phyloP scores from a whole-genome alignment of 2,797 vertebrate genomes.

The Micropoecilia bifurca region DNA sequence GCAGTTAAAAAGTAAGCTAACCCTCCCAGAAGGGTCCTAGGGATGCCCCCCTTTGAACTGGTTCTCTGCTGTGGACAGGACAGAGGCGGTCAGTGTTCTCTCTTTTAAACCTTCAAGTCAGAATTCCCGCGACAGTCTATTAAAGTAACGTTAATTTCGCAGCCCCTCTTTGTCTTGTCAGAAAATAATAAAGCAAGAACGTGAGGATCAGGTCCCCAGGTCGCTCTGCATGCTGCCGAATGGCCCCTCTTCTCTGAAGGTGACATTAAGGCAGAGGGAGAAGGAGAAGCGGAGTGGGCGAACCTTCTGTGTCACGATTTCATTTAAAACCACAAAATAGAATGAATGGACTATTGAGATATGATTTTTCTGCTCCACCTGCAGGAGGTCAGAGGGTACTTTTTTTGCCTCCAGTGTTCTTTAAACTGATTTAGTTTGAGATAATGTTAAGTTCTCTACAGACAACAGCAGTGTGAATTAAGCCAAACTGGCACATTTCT shows the following conservation, averaged over 20 bases:
- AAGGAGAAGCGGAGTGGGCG: not conserved
- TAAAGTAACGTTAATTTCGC: not conserved
- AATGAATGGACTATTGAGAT: not conserved
- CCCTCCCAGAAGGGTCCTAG: constrained; percentile 12
- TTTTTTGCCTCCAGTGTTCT: not conserved
- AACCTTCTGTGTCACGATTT: not conserved
- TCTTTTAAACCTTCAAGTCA: not conserved
- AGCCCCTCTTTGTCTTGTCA: not conserved
- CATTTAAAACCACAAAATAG: not conserved
- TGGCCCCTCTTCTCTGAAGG: constrained; percentile 43
- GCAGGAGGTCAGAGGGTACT: not conserved
- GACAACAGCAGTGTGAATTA: not conserved
- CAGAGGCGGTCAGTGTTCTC: not conserved
- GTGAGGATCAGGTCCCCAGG: not conserved
- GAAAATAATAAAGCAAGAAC: not conserved
- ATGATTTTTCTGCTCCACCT: not conserved
- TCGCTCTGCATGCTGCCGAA: constrained; percentile 24
- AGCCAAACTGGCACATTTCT: not conserved
- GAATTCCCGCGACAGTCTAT: constrained; percentile 6
- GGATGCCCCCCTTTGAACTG: constrained; percentile 5
- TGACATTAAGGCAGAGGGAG: constrained; percentile 48
- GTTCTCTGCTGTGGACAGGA: not conserved
- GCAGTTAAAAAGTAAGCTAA: constrained; percentile 24
- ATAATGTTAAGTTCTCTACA: not conserved
- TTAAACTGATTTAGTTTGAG: not conserved